Conservation (phyloP, 2,113 vertebrate genomes). For the Polyodon spathula region DNA sequence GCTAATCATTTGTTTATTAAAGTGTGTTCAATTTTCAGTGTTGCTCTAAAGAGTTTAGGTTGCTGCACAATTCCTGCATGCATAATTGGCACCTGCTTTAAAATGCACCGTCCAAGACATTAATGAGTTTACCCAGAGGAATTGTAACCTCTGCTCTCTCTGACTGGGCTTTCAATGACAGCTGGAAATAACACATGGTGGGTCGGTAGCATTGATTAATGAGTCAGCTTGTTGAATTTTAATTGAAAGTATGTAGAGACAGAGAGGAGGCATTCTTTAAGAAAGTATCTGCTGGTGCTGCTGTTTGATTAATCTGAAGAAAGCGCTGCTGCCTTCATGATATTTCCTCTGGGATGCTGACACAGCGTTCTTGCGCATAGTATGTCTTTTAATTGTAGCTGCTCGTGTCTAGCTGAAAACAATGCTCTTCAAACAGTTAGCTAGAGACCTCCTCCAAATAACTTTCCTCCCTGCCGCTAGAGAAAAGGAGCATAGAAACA, state of each 20-base stretch:
- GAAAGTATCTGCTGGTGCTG: not conserved
- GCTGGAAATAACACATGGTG: not conserved
- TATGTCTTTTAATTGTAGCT: not conserved
- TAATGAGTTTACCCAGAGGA: not conserved
- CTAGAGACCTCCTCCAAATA: not conserved
- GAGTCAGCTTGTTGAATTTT: constrained; percentile 1
- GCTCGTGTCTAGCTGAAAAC: not conserved
- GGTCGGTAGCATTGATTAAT: constrained; percentile 3
- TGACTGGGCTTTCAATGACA: not conserved
- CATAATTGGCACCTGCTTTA: not conserved
- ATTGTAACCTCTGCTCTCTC: not conserved
- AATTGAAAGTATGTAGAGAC: not conserved
- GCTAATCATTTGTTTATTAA: no score
- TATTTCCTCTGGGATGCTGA: not conserved
- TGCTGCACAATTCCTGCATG: no score
- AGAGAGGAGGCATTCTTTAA: not conserved
- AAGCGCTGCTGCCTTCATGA: not conserved
- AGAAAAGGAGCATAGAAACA: not conserved
- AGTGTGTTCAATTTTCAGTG: no score
- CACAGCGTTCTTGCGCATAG: not conserved
- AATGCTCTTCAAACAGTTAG: not conserved
- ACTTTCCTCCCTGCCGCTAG: not conserved
- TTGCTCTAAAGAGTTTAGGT: no score
- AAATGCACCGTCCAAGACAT: not conserved
- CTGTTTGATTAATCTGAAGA: not conserved